Conservation (phyloP, 1,140 invertebrate genomes). For the Tetramorium simillimum region DNA sequence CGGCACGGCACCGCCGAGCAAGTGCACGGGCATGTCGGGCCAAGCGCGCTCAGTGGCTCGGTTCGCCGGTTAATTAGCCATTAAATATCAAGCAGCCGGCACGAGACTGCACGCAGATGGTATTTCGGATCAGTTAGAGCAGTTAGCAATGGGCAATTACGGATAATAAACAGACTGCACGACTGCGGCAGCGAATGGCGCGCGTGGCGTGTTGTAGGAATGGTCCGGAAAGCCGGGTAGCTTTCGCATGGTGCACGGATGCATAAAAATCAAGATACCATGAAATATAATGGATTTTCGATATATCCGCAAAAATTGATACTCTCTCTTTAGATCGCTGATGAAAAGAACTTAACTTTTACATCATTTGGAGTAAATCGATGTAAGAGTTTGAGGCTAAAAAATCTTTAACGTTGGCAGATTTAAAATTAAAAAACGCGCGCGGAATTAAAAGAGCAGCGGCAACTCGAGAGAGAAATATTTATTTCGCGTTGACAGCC, state of each 20-base stretch:
- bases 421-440: neutral
- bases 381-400: neutral
- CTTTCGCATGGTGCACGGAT: neutral
- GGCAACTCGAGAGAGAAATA: neutral
- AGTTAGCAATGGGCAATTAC: conserved; percentile 73
- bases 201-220: conserved; percentile 48
- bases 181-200: conserved; percentile 44
- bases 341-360: neutral
- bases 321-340: too few species aligned
- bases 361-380: neutral
- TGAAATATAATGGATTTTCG: neutral
- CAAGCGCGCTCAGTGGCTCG: conserved; percentile 50
- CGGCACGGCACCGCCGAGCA: conserved; percentile 40
- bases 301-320: neutral
- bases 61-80: conserved; percentile 74
- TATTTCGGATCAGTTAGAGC: conserved; percentile 72
- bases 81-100: conserved; percentile 77
- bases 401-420: neutral
- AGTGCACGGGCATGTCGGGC: conserved; percentile 41
- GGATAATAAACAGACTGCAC: conserved; percentile 72
- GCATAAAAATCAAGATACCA: conserved; percentile 26
- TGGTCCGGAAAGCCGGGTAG: conserved; percentile 5
- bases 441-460: neutral
- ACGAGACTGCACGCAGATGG: conserved; percentile 70
- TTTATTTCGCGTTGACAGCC: neutral